Percentiles rank a stretch among this genome's conserved stretches.
Evolutionary conservation across 2,888 invertebrate genomes (phyloP).

Genomic region (Lissocephala sabroskyi): DNA sequence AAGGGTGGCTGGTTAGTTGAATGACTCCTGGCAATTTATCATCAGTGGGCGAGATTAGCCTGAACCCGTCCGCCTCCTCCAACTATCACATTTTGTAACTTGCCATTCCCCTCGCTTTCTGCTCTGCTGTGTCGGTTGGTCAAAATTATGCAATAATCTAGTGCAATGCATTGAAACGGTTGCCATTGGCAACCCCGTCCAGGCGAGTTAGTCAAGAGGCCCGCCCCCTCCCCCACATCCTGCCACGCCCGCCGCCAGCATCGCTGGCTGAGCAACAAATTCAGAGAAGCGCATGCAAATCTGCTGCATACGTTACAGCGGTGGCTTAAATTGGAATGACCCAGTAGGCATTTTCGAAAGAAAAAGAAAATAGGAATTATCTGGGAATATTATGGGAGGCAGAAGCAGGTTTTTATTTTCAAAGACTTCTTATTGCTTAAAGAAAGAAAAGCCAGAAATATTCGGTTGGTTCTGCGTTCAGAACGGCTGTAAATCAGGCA

Average conservation of each 20-base stretch:
- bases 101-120: constrained; percentile 1
- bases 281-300: constrained; percentile 22
- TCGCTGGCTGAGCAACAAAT: not conserved
- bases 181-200: constrained; percentile 50
- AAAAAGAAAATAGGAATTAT: too few relatives aligned
- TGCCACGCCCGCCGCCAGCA: too few relatives aligned
- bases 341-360: too few relatives aligned
- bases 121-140: not conserved
- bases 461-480: too few relatives aligned
- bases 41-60: constrained; percentile 46
- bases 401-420: too few relatives aligned
- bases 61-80: too few relatives aligned
- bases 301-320: constrained; percentile 49
- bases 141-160: constrained; percentile 61
- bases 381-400: too few relatives aligned
- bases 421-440: too few relatives aligned
- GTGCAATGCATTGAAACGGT: constrained; percentile 46
- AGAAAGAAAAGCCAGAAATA: too few relatives aligned
- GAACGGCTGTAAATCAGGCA: too few relatives aligned
- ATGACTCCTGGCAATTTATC: constrained; percentile 41
- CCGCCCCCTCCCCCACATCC: not conserved
- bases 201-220: constrained; percentile 33
- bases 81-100: too few relatives aligned
- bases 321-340: too few relatives aligned
- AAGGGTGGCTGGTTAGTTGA: not conserved